Percentiles rank a stretch among this genome's conserved stretches.
Evolutionary conservation across 2,113 vertebrate species (phyloP).

Genomic region (Plecturocebus donacophilus): DNA sequence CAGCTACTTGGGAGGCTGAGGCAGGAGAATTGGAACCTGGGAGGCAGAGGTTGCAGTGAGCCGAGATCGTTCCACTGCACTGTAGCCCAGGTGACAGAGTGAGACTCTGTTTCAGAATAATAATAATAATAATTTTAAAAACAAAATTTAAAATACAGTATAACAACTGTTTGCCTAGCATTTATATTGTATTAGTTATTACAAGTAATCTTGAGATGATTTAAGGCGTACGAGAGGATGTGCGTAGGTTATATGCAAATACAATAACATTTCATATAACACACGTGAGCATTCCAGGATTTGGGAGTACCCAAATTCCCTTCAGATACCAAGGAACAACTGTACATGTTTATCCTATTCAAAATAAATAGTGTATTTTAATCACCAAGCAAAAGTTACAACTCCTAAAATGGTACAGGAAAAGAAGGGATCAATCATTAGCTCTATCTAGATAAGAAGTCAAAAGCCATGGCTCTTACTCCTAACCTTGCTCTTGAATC

Average conservation of each 20-base stretch:
- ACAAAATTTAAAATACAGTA: no score
- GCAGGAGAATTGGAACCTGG: not conserved
- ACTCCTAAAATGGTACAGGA: not conserved
- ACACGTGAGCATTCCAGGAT: no score
- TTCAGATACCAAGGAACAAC: not conserved
- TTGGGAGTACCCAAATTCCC: not conserved
- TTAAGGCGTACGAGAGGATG: no score
- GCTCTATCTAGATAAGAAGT: not conserved
- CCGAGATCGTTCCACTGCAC: rapidly evolving
- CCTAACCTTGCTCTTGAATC: not conserved
- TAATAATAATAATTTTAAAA: no score
- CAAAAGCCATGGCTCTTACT: not conserved
- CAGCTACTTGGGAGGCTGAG: not conserved
- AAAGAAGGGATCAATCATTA: not conserved
- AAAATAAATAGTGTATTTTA: not conserved
- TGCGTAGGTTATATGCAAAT: no score
- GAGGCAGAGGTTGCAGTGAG: not conserved
- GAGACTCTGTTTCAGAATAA: not conserved
- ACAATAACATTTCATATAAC: no score
- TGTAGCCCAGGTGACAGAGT: not conserved
- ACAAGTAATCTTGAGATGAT: no score
- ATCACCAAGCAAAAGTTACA: not conserved
- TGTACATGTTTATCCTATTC: not conserved
- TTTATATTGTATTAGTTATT: no score
- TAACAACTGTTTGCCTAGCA: no score